phyloP scores from a whole-genome alignment of 2,888 invertebrate genomes.

The Hypomecis atomaria region DNA sequence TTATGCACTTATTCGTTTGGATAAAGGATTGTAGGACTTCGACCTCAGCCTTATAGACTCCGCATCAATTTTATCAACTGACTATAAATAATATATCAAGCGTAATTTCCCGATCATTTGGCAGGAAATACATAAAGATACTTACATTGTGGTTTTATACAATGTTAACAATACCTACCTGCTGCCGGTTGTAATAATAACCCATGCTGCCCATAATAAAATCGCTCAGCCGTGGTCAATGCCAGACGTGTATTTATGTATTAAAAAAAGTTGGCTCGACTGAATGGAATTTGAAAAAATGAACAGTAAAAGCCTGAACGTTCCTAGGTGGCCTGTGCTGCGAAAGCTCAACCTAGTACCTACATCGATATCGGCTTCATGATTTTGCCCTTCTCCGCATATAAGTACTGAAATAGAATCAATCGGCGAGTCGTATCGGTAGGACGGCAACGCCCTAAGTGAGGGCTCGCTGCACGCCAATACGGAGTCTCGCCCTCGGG shows the following conservation, averaged over 20 bases:
- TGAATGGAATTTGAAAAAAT: not conserved
- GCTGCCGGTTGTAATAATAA: slow-evolving; percentile 18
- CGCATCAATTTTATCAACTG: not conserved
- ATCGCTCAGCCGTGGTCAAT: slow-evolving; percentile 20
- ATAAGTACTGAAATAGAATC: slow-evolving; percentile 57
- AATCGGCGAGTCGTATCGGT: slow-evolving; percentile 49
- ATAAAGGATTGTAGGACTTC: not conserved
- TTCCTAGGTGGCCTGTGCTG: slow-evolving; percentile 14
- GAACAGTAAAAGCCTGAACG: not conserved
- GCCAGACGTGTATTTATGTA: slow-evolving; percentile 12
- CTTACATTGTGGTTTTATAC: slow-evolving; percentile 12
- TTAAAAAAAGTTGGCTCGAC: not conserved
- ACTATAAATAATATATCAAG: slow-evolving; percentile 5
- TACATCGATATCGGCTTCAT: slow-evolving; percentile 31
- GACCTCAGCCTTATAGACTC: not conserved
- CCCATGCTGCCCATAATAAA: slow-evolving; percentile 20
- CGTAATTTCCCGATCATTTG: slow-evolving; percentile 6
- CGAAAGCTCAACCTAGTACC: slow-evolving; percentile 14
- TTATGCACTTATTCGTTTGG: not conserved
- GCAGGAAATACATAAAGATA: slow-evolving; percentile 8
- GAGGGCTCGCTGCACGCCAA: slow-evolving; percentile 32
- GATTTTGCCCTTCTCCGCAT: slow-evolving; percentile 47
- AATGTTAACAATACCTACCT: slow-evolving; percentile 19
- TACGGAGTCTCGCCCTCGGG: slow-evolving; percentile 41
- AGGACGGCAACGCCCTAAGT: slow-evolving; percentile 47